A percentile compares a stretch with the other conserved stretches of the same genome.
Evolutionary conservation across 2,888 invertebrate species (phyloP).

Genomic region (Chrysolina haemoptera): DNA sequence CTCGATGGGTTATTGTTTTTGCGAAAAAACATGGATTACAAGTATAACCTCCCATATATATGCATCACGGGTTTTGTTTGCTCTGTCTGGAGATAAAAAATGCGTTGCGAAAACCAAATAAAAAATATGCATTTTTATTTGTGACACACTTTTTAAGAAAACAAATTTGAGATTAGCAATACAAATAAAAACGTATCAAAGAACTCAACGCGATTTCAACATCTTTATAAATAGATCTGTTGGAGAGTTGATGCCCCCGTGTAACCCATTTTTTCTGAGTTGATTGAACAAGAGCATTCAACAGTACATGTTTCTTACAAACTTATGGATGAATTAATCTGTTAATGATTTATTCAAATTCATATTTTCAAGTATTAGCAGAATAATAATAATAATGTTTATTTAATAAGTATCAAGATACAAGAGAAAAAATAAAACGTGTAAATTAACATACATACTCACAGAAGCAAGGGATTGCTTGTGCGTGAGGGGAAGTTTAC

Average conservation of each 20-base stretch:
- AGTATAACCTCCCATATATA: slow-evolving; percentile 23
- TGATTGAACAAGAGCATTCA: not conserved
- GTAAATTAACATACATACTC: too few species aligned
- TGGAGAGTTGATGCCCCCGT: slow-evolving; percentile 45
- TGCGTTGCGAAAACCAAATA: slow-evolving; percentile 57
- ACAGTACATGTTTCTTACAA: not conserved
- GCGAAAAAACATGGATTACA: slow-evolving; percentile 38
- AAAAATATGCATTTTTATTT: slow-evolving; percentile 53
- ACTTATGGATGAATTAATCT: not conserved
- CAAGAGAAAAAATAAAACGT: too few species aligned
- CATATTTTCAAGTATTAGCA: too few species aligned
- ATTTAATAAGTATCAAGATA: too few species aligned
- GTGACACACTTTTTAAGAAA: slow-evolving; percentile 59
- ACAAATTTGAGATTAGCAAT: slow-evolving; percentile 55
- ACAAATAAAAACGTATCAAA: slow-evolving; percentile 54
- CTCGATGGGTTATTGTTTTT: slow-evolving; percentile 43
- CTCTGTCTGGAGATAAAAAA: slow-evolving; percentile 59
- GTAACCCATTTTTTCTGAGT: slow-evolving; percentile 39
- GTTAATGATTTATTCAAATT: not conserved
- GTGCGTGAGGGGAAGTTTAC: too few species aligned
- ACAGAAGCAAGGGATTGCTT: too few species aligned
- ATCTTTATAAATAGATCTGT: slow-evolving; percentile 50
- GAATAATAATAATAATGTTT: too few species aligned
- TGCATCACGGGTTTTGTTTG: slow-evolving; percentile 49
- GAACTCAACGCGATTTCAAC: slow-evolving; percentile 47